Conservation (phyloP, 1,140 invertebrate species). For the Scaptodrosophila lebanonensis region DNA sequence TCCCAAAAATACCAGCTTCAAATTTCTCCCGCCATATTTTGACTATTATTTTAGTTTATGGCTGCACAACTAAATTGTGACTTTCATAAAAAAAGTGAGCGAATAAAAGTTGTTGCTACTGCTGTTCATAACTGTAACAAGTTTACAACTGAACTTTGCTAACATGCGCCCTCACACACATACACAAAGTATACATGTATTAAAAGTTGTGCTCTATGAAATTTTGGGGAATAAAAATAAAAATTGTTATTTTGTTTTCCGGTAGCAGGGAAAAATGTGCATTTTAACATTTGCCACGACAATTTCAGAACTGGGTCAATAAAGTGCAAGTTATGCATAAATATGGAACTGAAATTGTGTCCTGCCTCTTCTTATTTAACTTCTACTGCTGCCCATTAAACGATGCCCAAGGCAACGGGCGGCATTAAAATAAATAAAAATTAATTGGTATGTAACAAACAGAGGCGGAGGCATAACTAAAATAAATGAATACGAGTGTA, state of each 20-base stretch:
- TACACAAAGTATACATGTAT: constrained; percentile 4
- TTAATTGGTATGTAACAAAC: constrained; percentile 42
- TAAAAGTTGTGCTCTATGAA: constrained; percentile 4
- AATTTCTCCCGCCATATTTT: too few relatives aligned
- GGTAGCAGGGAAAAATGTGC: constrained; percentile 14
- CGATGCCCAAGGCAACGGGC: constrained; percentile 6
- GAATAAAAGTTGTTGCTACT: too few relatives aligned
- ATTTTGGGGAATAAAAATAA: constrained; percentile 23
- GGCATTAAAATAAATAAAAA: constrained; percentile 50
- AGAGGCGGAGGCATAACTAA: not conserved
- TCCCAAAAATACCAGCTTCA: too few relatives aligned
- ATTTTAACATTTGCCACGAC: constrained; percentile 43
- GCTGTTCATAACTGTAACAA: constrained; percentile 22
- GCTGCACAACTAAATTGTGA: not conserved
- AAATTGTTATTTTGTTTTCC: constrained; percentile 34
- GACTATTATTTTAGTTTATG: constrained; percentile 18
- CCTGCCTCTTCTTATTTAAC: too few relatives aligned
- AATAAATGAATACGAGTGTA: constrained; percentile 25
- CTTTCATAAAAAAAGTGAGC: too few relatives aligned
- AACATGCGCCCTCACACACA: constrained; percentile 10
- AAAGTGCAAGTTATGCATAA: constrained; percentile 46
- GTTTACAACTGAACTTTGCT: constrained; percentile 25
- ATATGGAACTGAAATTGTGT: too few relatives aligned
- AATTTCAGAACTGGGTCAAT: constrained; percentile 42
- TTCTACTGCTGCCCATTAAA: not conserved